Percentiles rank a stretch among this genome's conserved stretches.
Conservation (phyloP, 2,113 vertebrate genomes). For the Mesitornis unicolor region DNA sequence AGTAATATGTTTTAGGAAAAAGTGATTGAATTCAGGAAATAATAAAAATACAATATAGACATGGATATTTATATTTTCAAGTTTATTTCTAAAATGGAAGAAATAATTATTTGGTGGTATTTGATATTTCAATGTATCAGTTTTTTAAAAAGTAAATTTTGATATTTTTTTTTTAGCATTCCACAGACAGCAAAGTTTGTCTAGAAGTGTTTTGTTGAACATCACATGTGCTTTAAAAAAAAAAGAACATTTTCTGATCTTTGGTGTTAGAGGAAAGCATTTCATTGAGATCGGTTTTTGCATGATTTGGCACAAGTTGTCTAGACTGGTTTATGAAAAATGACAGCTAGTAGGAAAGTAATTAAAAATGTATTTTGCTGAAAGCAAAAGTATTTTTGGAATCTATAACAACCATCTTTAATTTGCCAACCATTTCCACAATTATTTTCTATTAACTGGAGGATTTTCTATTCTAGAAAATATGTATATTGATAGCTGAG, state of each 20-base stretch:
- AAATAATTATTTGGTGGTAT: not conserved
- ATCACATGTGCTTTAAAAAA: not conserved
- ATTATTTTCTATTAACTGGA: constrained; percentile 61
- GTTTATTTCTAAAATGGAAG: not conserved
- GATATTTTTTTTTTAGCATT: not conserved
- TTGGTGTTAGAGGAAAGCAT: constrained; percentile 59
- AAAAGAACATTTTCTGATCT: constrained; percentile 45
- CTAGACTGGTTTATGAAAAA: constrained; percentile 82
- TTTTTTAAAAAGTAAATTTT: not conserved
- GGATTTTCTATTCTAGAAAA: constrained; percentile 38
- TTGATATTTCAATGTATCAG: not conserved
- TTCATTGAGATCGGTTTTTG: constrained; percentile 75
- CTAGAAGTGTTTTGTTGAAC: not conserved
- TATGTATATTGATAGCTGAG: not conserved
- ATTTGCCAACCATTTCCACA: constrained; percentile 72
- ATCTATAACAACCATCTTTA: constrained; percentile 79
- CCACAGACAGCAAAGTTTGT: not conserved
- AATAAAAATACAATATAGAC: not conserved
- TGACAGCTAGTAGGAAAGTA: constrained; percentile 83
- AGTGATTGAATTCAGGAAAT: not conserved
- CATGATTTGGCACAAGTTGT: constrained; percentile 75
- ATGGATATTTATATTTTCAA: not conserved
- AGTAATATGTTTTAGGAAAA: not conserved
- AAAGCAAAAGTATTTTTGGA: constrained; percentile 85
- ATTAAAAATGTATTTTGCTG: constrained; percentile 87